Evolutionary conservation across 2,113 vertebrate genomes (phyloP).

Genomic region (Hippocampus guttulatus): DNA sequence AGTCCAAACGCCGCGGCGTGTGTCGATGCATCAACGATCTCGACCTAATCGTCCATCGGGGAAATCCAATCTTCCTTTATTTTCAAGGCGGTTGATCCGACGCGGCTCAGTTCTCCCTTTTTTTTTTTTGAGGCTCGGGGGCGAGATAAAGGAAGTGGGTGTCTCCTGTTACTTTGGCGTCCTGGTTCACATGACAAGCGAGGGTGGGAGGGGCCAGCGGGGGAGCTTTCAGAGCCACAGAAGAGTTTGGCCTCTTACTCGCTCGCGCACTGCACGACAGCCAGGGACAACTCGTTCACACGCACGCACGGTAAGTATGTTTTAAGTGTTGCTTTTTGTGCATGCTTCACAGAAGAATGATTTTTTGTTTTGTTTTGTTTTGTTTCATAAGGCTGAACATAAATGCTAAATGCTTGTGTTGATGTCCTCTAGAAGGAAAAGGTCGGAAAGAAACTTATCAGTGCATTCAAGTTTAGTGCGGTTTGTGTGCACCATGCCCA

Average conservation of each 20-base stretch:
- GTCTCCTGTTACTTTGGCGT: constrained; percentile 38
- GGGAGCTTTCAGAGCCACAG: constrained; percentile 46
- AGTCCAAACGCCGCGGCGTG: constrained; percentile 13
- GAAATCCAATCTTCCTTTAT: too few species aligned
- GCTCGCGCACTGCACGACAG: constrained; percentile 49
- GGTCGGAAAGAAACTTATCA: background rate
- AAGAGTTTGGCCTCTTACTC: constrained; percentile 63
- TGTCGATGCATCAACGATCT: background rate
- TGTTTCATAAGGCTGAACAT: background rate
- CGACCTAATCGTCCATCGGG: background rate
- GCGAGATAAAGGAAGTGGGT: constrained; percentile 52
- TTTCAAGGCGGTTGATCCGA: background rate
- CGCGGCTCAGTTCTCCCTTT: background rate
- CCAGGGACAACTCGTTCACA: constrained; percentile 42
- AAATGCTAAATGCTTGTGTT: background rate
- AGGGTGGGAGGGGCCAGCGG: constrained; percentile 49
- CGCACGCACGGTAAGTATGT: constrained; percentile 57
- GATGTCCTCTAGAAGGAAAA: background rate
- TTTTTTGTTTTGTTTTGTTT: too few species aligned
- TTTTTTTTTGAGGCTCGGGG: background rate
- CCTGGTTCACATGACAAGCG: constrained; percentile 59
- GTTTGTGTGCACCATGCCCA: background rate
- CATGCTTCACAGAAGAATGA: background rate
- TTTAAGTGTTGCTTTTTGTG: constrained; percentile 7
- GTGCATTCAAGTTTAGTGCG: background rate